Evolutionary conservation across 2,113 vertebrate species (phyloP), one percentile per base, ranked within the genome.

Genomic region (Trinectes maculatus): DNA sequence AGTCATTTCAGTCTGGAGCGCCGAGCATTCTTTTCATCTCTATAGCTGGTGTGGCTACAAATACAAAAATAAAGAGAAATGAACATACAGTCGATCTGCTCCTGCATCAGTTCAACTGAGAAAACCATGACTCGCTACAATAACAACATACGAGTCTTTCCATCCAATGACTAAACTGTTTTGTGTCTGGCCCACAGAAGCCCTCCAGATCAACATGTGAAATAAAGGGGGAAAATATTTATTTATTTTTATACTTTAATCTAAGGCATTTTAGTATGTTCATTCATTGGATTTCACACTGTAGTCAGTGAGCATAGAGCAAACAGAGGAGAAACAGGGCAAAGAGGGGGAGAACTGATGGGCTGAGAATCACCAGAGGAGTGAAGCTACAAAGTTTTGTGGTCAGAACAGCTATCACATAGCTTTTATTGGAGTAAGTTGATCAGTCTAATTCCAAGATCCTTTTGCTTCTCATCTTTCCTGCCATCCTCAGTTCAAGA

Each of bases 171-270:
- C n/a, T n/a, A n/a, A n/a, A n/a, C n/a, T n/a, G 22, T 24, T 67
- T 21, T 24, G 47, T 52, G 43, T 33, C 19, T 39, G 42, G 57
- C 40, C 54, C 28, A 74, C 56, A 79, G 56, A 81, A 79, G 66
- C 58, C 73, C 76, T 51, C 54, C 13, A 10, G 42, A 74, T 88
- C 76, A 2, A 86, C 84, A 59, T 19, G 58, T 51, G 28, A 62
- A 62, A 59, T 59, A 66, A 63, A 65, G 42, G 60, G 47, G 51
- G 72, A 36, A 57, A 69, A 60, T n/a, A n/a, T n/a, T 65, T 74
- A 84, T 77, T 74, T 69, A 73, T 78, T 86, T 84, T 65, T n/a
- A n/a, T n/a, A n/a, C n/a, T n/a, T n/a, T n/a, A n/a, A 74, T 82
- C 79, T 65, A 26, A 83, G 64, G 56, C 63, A 29, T 75, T 78